These are phyloP conservation scores for Verasper variegatus DNA, from an alignment of 2,113 vertebrate species.

Conservation along the genomic window DNA sequence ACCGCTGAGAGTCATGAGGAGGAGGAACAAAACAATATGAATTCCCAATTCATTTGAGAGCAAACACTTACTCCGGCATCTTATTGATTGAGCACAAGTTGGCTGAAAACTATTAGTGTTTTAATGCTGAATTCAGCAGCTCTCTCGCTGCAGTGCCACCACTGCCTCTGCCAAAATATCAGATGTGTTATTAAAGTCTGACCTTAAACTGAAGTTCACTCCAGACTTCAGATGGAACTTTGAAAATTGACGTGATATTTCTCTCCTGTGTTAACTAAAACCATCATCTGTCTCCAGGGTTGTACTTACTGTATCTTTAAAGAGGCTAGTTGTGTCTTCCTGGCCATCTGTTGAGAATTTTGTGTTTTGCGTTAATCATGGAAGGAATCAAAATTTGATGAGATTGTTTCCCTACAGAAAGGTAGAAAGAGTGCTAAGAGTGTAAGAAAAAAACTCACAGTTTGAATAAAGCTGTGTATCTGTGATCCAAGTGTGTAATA, in stretches of 20 bases:
- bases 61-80: constrained; percentile 47
- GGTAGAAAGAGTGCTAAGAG: neutral
- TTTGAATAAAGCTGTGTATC: constrained; percentile 6
- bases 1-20: constrained; percentile 35
- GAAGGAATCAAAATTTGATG: neutral
- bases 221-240: constrained; percentile 22
- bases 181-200: constrained; percentile 33
- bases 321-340: neutral
- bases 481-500: neutral
- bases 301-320: constrained; percentile 32
- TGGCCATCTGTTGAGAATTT: constrained; percentile 16
- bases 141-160: constrained; percentile 4
- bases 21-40: constrained; percentile 59
- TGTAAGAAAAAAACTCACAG: neutral
- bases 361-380: constrained; percentile 3
- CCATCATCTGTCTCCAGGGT: constrained; percentile 11
- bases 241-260: constrained; percentile 32
- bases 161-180: constrained; percentile 32
- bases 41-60: constrained; percentile 69
- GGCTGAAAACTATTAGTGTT: constrained; percentile 61
- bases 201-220: constrained; percentile 30
- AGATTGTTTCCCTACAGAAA: neutral
- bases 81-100: constrained; percentile 67
- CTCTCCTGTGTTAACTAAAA: constrained; percentile 5
- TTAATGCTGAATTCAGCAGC: constrained; percentile 66